Percentiles rank a stretch among this genome's conserved stretches.
Conservation (phyloP, 2,797 vertebrate genomes). For the Sarcoramphus papa region DNA sequence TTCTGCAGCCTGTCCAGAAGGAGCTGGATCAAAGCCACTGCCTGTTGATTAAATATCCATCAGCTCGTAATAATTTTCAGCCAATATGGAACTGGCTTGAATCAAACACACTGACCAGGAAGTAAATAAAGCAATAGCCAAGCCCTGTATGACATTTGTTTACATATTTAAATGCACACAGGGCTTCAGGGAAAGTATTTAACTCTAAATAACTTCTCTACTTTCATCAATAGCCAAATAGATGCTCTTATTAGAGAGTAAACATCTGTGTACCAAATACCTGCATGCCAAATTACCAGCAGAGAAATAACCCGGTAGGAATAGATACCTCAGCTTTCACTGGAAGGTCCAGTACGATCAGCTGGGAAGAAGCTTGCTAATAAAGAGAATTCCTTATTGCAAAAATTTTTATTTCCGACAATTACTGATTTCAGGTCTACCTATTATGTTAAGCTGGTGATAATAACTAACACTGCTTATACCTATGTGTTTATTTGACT, state of each 20-base stretch:
- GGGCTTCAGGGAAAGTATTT: neutral
- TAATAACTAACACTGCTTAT: neutral
- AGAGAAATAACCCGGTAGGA: neutral
- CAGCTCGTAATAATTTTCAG: neutral
- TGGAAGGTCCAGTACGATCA: neutral
- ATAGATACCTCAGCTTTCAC: neutral
- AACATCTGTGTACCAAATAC: neutral
- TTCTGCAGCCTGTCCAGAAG: slow-evolving; percentile 24
- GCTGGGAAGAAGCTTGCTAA: neutral
- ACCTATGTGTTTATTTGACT: neutral
- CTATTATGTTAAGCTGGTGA: neutral
- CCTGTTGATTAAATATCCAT: slow-evolving; percentile 36
- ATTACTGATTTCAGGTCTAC: neutral
- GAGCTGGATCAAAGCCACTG: slow-evolving; percentile 14
- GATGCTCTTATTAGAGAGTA: neutral
- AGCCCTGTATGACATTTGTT: neutral
- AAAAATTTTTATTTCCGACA: neutral
- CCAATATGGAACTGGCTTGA: neutral
- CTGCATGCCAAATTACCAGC: neutral
- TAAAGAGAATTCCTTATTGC: neutral
- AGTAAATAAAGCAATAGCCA: slow-evolving; percentile 7
- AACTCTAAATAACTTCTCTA: neutral
- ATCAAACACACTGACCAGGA: neutral
- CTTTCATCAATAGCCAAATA: slow-evolving; percentile 18
- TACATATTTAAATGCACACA: neutral